Percentiles rank a stretch among this genome's conserved stretches.
phyloP scores from a whole-genome alignment of 2,888 invertebrate genomes.

The Drosophila mayaguana region DNA sequence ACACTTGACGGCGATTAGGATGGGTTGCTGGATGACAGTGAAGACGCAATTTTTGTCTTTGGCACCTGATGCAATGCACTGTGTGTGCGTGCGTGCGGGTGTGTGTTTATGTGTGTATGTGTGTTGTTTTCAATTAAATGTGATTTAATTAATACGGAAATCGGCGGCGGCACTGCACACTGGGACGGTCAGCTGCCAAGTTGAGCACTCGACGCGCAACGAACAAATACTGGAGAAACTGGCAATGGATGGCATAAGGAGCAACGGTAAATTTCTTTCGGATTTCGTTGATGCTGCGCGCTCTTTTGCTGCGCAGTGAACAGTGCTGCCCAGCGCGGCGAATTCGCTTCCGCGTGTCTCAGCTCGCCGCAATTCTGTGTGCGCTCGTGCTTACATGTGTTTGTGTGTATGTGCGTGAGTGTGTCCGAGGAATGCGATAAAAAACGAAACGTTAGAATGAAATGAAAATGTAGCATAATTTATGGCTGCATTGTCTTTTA shows the following conservation, averaged over 20 bases:
- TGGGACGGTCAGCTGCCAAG: slow-evolving; percentile 37
- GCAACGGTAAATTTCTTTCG: slow-evolving; percentile 32
- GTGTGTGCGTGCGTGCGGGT: slow-evolving; percentile 14
- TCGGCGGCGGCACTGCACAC: slow-evolving; percentile 58
- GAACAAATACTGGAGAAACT: slow-evolving; percentile 79
- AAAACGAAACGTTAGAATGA: slow-evolving; percentile 80
- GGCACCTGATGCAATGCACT: slow-evolving; percentile 55
- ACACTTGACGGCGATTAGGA: background rate
- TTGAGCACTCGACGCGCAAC: slow-evolving; percentile 77
- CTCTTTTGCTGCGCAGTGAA: slow-evolving; percentile 57
- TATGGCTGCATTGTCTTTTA: slow-evolving; percentile 80
- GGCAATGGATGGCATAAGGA: slow-evolving; percentile 51
- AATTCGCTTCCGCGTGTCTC: slow-evolving; percentile 59
- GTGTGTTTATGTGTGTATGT: slow-evolving; percentile 16
- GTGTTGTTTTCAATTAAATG: slow-evolving; percentile 51
- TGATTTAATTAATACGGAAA: slow-evolving; percentile 74
- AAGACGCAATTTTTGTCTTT: slow-evolving; percentile 40
- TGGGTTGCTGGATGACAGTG: background rate
- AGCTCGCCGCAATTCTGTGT: slow-evolving; percentile 16
- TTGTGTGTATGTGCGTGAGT: slow-evolving; percentile 32
- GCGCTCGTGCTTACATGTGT: background rate
- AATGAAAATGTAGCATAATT: slow-evolving; percentile 81
- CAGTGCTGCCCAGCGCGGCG: slow-evolving; percentile 67
- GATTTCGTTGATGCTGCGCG: slow-evolving; percentile 62
- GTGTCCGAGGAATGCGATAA: slow-evolving; percentile 74